A percentile compares a stretch with the other conserved stretches of the same genome.
Conservation (phyloP, 2,113 vertebrate species). For the Illadopsis cleaveri region DNA sequence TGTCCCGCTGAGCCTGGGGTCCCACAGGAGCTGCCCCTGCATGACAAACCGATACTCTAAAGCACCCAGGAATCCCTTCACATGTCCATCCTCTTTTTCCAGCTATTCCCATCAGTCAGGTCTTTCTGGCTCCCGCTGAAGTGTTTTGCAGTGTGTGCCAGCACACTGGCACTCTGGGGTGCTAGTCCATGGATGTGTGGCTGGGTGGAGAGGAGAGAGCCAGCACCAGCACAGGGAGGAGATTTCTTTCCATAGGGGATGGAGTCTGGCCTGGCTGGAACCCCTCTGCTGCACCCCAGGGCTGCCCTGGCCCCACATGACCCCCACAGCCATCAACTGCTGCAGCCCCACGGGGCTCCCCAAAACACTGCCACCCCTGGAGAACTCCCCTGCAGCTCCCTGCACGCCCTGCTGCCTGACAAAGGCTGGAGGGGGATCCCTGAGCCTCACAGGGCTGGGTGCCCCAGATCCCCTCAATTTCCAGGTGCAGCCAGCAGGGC, state of each 20-base stretch:
- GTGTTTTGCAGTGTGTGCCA: rapidly evolving
- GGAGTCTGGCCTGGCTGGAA: not conserved
- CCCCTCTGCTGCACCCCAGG: rapidly evolving
- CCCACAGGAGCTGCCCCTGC: not conserved
- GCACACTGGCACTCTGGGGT: rapidly evolving
- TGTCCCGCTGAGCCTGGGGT: rapidly evolving
- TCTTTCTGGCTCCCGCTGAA: rapidly evolving
- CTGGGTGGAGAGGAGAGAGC: not conserved
- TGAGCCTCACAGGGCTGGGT: rapidly evolving
- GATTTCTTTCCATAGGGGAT: not conserved
- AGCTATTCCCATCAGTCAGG: not conserved
- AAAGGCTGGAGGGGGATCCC: not conserved
- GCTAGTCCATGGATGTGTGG: rapidly evolving
- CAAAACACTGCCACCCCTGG: rapidly evolving
- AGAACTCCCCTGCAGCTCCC: not conserved
- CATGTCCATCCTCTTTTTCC: not conserved
- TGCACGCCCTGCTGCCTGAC: rapidly evolving
- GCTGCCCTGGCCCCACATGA: not conserved
- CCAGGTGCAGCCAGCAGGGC: rapidly evolving
- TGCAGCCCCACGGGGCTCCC: not conserved
- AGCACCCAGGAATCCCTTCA: not conserved
- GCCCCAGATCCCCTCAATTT: not conserved
- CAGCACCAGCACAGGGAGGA: no score
- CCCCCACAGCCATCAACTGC: rapidly evolving
- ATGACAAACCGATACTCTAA: rapidly evolving